These are phyloP conservation scores for Todiramphus saurophagus DNA, from an alignment of 2,113 vertebrate species.

Conservation along the genomic window DNA sequence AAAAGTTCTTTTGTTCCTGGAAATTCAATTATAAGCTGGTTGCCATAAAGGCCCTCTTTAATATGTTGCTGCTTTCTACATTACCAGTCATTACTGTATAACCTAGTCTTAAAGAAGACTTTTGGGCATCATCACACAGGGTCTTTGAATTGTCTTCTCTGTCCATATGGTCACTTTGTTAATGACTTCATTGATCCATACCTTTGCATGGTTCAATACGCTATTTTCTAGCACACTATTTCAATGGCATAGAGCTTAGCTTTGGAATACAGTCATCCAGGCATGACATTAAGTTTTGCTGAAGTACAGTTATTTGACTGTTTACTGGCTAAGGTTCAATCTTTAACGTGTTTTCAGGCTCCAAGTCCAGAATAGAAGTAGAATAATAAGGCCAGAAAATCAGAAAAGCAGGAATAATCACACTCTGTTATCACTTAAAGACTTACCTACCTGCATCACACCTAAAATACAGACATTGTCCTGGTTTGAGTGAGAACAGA, in stretches of 20 bases:
- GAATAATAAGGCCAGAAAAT: not conserved
- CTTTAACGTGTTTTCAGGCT: not conserved
- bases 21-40: not conserved
- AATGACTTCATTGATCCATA: slow-evolving; percentile 13
- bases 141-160: not conserved
- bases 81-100: not conserved
- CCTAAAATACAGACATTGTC: not conserved
- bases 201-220: not conserved
- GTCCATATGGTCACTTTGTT: not conserved
- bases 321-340: not conserved
- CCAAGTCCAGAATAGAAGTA: not conserved
- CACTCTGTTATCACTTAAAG: not conserved
- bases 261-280: not conserved
- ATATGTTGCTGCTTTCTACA: rapidly evolving
- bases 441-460: not conserved
- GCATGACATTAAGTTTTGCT: not conserved
- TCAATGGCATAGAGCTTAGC: not conserved
- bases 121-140: not conserved
- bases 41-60: not conserved
- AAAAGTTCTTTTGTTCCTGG: not conserved
- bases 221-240: not conserved
- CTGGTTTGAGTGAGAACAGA: too few species aligned
- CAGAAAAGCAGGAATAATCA: not conserved
- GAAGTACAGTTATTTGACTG: not conserved
- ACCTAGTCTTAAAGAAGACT: not conserved